phyloP scores from a whole-genome alignment of 2,113 vertebrate genomes.

The Coptodon bakossiorum region DNA sequence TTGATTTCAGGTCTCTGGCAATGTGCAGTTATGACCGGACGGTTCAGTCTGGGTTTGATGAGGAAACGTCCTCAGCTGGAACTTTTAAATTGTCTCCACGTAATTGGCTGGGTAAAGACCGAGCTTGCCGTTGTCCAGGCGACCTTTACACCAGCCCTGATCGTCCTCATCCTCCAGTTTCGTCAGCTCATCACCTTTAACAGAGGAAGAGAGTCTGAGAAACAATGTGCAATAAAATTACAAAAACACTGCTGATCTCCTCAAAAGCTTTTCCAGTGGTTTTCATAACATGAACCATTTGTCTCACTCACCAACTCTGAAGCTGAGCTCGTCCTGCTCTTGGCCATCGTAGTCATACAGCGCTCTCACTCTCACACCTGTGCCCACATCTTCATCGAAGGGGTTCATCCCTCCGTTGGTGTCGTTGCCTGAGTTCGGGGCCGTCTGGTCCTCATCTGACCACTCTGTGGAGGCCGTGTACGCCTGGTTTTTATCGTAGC shows the following conservation, averaged over 20 bases:
- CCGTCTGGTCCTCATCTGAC: constrained; percentile 87
- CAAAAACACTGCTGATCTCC: not conserved
- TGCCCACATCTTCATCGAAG: constrained; percentile 81
- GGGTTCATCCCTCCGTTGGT: constrained; percentile 86
- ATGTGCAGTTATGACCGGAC: constrained; percentile 48
- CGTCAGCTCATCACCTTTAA: constrained; percentile 87
- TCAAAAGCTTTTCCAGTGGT: not conserved
- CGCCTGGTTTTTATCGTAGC: constrained; percentile 85
- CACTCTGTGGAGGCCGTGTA: constrained; percentile 79
- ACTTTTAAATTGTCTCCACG: constrained; percentile 82
- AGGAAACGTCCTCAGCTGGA: not conserved
- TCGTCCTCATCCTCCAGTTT: constrained; percentile 95
- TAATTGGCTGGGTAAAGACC: constrained; percentile 97
- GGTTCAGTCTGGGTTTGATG: constrained; percentile 39
- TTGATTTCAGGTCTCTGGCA: constrained; percentile 59
- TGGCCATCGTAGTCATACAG: constrained; percentile 94
- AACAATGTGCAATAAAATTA: not conserved
- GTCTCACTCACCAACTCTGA: constrained; percentile 81
- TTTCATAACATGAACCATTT: not conserved
- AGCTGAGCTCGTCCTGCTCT: constrained; percentile 95
- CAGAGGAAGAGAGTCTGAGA: not conserved
- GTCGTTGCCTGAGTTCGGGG: constrained; percentile 77
- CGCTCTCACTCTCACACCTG: constrained; percentile 85
- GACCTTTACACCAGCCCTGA: constrained; percentile 97
- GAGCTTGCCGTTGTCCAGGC: constrained; percentile 86